phyloP scores from a whole-genome alignment of 2,113 vertebrate species.

The Oreochromis spilurus region DNA sequence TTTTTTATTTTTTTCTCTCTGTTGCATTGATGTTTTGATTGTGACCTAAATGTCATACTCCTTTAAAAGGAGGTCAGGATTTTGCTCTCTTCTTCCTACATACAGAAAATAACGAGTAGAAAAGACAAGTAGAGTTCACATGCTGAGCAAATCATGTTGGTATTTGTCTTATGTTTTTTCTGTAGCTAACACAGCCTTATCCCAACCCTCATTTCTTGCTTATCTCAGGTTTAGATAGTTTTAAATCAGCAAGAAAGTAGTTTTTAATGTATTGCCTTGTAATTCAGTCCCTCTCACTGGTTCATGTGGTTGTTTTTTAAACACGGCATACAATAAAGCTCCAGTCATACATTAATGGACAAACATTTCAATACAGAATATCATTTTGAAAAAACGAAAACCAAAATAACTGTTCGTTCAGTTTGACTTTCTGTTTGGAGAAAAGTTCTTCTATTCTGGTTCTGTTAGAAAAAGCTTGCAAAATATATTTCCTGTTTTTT shows the following conservation, averaged over 20 bases:
- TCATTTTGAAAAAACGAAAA: not conserved
- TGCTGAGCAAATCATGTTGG: not conserved
- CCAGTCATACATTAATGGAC: not conserved
- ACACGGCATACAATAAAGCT: conserved; percentile 23
- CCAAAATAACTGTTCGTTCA: not conserved
- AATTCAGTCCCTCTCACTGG: conserved; percentile 14
- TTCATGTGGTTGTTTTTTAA: conserved; percentile 33
- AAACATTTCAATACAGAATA: not conserved
- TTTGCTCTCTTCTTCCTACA: not conserved
- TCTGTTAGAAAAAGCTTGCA: not conserved
- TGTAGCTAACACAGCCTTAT: conserved; percentile 9
- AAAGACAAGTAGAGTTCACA: not conserved
- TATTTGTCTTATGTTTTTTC: conserved; percentile 7
- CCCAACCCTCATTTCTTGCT: conserved; percentile 21
- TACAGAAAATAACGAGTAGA: not conserved
- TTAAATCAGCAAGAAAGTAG: conserved; percentile 18
- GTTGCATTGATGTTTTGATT: not conserved
- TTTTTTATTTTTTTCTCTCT: not conserved
- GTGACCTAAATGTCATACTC: not conserved
- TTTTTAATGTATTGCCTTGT: not conserved
- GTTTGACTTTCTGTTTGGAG: not conserved
- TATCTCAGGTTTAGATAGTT: not conserved
- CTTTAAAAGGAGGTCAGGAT: not conserved
- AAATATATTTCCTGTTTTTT: not conserved
- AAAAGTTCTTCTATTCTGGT: not conserved